Base-by-base conservation (phyloP, 2,888 invertebrate genomes). In the Laspeyria flexula region DNA sequence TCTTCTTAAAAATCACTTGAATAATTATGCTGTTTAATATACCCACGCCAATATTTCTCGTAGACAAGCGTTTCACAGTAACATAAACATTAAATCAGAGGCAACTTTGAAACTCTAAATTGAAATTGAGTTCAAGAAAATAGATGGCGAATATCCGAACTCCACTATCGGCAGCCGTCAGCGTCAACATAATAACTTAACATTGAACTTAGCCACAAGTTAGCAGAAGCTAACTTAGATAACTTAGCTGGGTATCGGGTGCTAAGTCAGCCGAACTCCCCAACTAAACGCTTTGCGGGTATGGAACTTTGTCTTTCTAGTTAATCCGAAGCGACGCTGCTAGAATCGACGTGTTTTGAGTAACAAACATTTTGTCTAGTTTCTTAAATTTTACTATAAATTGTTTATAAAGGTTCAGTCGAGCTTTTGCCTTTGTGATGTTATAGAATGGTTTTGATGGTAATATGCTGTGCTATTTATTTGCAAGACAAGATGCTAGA, bases 241-340 rank as follows among this genome's bases (percentile, higher is more conserved):
- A 87, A 87, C 78, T 88, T 82, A 81, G 82, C 83, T 72, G 75
- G 54, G 77, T 87, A 88, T 88, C 88, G 83, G 80, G 83, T 81
- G 86, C 85, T 87, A 87, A 87, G 87, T 89, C 85, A 85, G 83
- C 64, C 76, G 72, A 85, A 86, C 80, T 86, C 75, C 75, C 64
- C 70, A 83, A 85, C 86, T 77, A 78, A 84, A 81, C 85, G 81
- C 83, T 89, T 84, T 81, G 83, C 73, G 77, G 79, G 77, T 67
- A 60, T 53, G 53, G 71, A 85, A 88, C 79, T 88, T 86, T 70
- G 73, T 64, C 79, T 67, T 61, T 60, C 25, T 60, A 77, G 73
- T 75, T 83, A 79, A 79, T 76, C 76, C 69, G 42, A 43, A 47
- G 55, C 63, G 63, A 59, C 57, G 58, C 37, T 37, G 53, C 45